phyloP scores from a whole-genome alignment of 92 coral and sea anemone genomes.

The Epizoanthus fatuus region DNA sequence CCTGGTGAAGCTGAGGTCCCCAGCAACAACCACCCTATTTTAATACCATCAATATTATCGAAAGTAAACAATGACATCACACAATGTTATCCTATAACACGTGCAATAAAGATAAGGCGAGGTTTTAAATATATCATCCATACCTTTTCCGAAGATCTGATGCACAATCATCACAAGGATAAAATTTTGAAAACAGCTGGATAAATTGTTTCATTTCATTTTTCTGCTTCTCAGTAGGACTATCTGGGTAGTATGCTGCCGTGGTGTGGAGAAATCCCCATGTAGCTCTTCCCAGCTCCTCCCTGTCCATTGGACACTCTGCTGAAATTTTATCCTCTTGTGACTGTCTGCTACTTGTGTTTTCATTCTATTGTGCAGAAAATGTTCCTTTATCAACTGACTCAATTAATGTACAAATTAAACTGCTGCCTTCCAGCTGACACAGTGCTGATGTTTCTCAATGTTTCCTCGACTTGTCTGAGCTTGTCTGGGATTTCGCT shows the following conservation, averaged over 20 bases:
- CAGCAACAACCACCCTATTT: no score
- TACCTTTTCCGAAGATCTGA: slow-evolving; percentile 88
- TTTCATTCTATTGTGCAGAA: slow-evolving; percentile 3
- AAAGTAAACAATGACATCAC: no score
- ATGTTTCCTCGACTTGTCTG: no score
- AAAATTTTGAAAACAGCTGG: slow-evolving; percentile 85
- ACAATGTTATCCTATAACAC: background rate
- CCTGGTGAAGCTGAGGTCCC: no score
- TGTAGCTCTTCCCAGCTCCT: slow-evolving; percentile 90
- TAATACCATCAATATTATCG: no score
- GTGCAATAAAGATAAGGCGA: background rate
- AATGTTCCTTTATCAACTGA: background rate
- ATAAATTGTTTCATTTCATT: slow-evolving; percentile 89
- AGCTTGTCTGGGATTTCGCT: no score
- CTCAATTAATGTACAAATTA: background rate
- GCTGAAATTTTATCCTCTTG: slow-evolving; percentile 30
- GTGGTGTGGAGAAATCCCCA: slow-evolving; percentile 98
- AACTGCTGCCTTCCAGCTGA: no score
- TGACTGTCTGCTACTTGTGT: background rate
- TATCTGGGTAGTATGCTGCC: slow-evolving; percentile 97
- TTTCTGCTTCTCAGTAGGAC: slow-evolving; percentile 83
- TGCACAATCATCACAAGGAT: slow-evolving; percentile 97
- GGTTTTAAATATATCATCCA: background rate
- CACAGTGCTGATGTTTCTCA: no score
- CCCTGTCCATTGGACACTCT: slow-evolving; percentile 92